phyloP scores from a whole-genome alignment of 2,113 vertebrate species.

The Cebus imitator region DNA sequence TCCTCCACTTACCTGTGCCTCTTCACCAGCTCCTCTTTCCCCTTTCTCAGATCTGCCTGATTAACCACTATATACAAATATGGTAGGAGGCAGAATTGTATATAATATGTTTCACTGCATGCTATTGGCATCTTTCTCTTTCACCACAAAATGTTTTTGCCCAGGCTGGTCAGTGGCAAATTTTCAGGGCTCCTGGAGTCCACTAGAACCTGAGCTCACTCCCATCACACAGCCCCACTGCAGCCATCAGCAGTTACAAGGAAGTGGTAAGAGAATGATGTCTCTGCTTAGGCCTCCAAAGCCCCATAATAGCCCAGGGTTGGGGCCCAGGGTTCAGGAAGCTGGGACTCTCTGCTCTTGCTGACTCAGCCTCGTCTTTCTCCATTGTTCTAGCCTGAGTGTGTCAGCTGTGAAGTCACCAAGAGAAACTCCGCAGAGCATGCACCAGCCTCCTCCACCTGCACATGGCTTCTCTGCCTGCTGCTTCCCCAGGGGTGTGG shows the following conservation, averaged over 20 bases:
- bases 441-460: background rate
- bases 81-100: fast-evolving
- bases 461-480: background rate
- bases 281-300: background rate
- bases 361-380: background rate
- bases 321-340: background rate
- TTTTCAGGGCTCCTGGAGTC: background rate
- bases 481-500: background rate
- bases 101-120: background rate
- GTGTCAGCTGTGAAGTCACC: background rate
- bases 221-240: background rate
- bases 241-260: background rate
- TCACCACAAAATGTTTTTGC: background rate
- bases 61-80: background rate
- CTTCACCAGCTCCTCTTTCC: background rate
- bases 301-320: background rate
- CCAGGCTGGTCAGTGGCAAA: background rate
- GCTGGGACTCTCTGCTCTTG: background rate
- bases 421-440: background rate
- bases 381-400: background rate
- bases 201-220: background rate
- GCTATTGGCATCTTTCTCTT: background rate
- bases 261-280: background rate
- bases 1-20: background rate
- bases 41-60: background rate